These are phyloP conservation scores for Dione juno DNA, from an alignment of 2,888 invertebrate species.

Conservation along the genomic window DNA sequence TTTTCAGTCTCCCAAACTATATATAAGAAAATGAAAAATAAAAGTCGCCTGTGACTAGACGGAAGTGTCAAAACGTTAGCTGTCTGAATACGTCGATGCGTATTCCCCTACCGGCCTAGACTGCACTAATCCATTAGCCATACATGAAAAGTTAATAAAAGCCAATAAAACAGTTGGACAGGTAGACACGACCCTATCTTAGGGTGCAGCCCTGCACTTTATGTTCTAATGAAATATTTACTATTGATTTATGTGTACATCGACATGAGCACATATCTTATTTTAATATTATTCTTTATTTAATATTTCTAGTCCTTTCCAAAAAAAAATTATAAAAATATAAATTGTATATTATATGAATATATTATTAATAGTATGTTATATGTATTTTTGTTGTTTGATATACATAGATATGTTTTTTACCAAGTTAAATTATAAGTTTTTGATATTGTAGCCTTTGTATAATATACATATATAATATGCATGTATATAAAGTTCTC, in stretches of 20 bases:
- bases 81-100: slow-evolving; percentile 40
- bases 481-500: too few relatives aligned
- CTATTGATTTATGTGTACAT: slow-evolving; percentile 23
- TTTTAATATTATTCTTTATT: background rate
- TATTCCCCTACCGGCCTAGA: slow-evolving; percentile 60
- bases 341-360: too few relatives aligned
- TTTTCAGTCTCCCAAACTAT: too few relatives aligned
- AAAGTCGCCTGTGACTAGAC: background rate
- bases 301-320: too few relatives aligned
- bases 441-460: too few relatives aligned
- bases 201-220: slow-evolving; percentile 58
- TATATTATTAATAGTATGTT: too few relatives aligned
- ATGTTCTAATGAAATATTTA: slow-evolving; percentile 42
- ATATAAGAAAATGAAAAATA: background rate
- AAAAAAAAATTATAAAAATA: too few relatives aligned
- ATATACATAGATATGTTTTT: too few relatives aligned
- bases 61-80: slow-evolving; percentile 7
- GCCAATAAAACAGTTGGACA: slow-evolving; percentile 70
- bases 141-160: slow-evolving; percentile 78
- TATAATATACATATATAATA: too few relatives aligned
- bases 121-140: slow-evolving; percentile 75
- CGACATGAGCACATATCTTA: background rate
- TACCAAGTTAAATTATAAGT: too few relatives aligned
- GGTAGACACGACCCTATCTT: slow-evolving; percentile 58
- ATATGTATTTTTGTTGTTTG: too few relatives aligned